phyloP scores from a whole-genome alignment of 2,797 vertebrate species.

The Iguana delicatissima region DNA sequence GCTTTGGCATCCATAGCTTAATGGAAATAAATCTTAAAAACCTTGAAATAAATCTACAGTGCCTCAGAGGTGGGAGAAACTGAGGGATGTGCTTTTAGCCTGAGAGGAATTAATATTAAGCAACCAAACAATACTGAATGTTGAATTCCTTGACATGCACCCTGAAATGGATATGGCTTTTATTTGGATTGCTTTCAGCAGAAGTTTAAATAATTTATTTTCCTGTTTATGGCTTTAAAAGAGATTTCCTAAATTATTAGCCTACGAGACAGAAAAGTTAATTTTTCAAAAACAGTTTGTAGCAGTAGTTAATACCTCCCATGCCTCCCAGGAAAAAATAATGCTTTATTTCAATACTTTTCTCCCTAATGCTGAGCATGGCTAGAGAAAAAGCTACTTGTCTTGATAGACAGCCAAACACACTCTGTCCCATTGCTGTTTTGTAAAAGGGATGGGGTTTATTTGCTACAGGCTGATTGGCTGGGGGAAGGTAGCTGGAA shows the following conservation, averaged over 20 bases:
- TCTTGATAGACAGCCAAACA: conserved; percentile 46
- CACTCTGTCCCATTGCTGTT: not conserved
- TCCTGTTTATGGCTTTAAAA: conserved; percentile 54
- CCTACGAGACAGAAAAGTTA: conserved; percentile 53
- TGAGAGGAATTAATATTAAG: not conserved
- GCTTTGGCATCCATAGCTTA: not conserved
- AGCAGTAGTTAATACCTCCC: conserved; percentile 62
- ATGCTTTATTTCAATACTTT: conserved; percentile 57
- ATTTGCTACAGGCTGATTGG: not conserved
- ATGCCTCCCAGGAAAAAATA: conserved; percentile 52
- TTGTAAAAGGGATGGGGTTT: not conserved
- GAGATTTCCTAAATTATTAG: conserved; percentile 66
- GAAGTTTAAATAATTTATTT: conserved; percentile 53
- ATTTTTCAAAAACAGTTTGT: conserved; percentile 64
- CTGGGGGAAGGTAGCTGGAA: not conserved
- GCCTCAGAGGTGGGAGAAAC: not conserved
- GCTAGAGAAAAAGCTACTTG: not conserved
- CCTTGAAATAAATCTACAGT: not conserved
- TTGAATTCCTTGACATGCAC: not conserved
- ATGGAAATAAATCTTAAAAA: not conserved
- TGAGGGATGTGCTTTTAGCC: not conserved
- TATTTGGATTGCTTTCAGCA: conserved; percentile 32
- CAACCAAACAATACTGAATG: conserved; percentile 18
- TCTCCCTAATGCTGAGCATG: conserved; percentile 38
- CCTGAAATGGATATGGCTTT: conserved; percentile 38